Base-by-base conservation (phyloP, 2,888 invertebrate genomes). In the Latheticus oryzae region DNA sequence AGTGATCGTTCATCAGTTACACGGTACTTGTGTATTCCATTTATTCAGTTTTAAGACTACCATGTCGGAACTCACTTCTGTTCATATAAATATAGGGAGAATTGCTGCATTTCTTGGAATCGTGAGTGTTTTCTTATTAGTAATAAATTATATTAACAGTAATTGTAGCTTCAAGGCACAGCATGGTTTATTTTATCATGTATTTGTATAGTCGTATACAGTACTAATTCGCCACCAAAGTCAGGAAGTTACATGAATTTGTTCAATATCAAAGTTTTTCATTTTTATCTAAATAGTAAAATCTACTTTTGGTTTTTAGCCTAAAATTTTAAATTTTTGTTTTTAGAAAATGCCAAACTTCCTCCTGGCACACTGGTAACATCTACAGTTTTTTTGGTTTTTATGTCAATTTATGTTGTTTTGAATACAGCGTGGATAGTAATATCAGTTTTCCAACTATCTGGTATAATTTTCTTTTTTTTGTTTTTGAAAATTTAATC, bases 271-370 rank as follows among this genome's bases (percentile, higher is more conserved):
- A 4, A 30, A 5, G 9, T 43, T 5, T 30, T 30, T 17, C n/a
- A 28, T 2, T 30, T 43, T 17, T 43, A 26, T 28, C 12, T 43
- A 19, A 4, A 43, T 17, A 43, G 43, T 43, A 28, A 28, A 16
- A 1, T 21, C 4, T 5, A n/a, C n/a, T n/a, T n/a, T n/a, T n/a
- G n/a, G n/a, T n/a, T n/a, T n/a, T n/a, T 9, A 9, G 5, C 9
- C 9, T 1, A 28, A 28, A 8, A 28, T 19, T 11, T 28, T 1
- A 23, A 16, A 3, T 13, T 33, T 12, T 33, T 2, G 7, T 30
- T 30, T 42, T 16, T 30, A 43, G 43, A 30, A 8, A 13, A 43
- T 17, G 16, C 43, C 3, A 5, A 42, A 2, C 9, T 28, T 9
- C 43, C 43, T 11, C 5, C 17, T 11, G 28, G 17, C 7, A 28